A percentile compares a stretch with the other conserved stretches of the same genome.
phyloP scores from a whole-genome alignment of 2,888 invertebrate species.

The Cacoxenus indagator region DNA sequence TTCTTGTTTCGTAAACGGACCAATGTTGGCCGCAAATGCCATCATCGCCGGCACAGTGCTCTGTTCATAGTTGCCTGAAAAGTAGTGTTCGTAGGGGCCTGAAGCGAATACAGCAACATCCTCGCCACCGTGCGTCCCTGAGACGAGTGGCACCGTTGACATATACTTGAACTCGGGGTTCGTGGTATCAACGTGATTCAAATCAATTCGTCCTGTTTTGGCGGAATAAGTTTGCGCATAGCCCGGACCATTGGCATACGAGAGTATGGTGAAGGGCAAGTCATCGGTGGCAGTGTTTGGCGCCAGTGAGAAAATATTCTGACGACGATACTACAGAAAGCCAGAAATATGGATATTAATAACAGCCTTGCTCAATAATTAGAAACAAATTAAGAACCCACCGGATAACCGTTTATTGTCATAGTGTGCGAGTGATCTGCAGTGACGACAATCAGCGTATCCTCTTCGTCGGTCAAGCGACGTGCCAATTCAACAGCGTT shows the following conservation, averaged over 20 bases:
- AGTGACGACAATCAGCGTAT: conserved; percentile 86
- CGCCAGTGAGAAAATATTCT: conserved; percentile 72
- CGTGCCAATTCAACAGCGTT: conserved; percentile 78
- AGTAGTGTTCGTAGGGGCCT: conserved; percentile 84
- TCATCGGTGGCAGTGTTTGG: conserved; percentile 74
- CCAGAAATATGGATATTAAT: not conserved
- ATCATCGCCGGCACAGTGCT: conserved; percentile 82
- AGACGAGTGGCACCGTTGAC: conserved; percentile 74
- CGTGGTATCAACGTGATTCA: conserved; percentile 45
- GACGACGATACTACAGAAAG: conserved; percentile 35
- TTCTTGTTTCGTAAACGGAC: conserved; percentile 66
- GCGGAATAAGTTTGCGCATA: conserved; percentile 67
- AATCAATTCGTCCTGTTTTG: conserved; percentile 49
- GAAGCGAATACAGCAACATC: conserved; percentile 84
- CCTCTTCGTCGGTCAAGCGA: conserved; percentile 74
- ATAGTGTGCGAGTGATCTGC: conserved; percentile 86
- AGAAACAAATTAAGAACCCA: conserved; percentile 64
- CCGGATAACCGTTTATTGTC: conserved; percentile 82
- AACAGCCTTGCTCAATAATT: not conserved
- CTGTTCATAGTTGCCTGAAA: conserved; percentile 84
- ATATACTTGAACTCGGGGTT: conserved; percentile 71
- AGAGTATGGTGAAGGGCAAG: conserved; percentile 78
- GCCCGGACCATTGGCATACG: conserved; percentile 83
- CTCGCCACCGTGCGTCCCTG: conserved; percentile 83
- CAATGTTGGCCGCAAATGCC: conserved; percentile 80